Evolutionary conservation across 2,113 vertebrate species (phyloP).

Genomic region (Oenanthe oenanthe): DNA sequence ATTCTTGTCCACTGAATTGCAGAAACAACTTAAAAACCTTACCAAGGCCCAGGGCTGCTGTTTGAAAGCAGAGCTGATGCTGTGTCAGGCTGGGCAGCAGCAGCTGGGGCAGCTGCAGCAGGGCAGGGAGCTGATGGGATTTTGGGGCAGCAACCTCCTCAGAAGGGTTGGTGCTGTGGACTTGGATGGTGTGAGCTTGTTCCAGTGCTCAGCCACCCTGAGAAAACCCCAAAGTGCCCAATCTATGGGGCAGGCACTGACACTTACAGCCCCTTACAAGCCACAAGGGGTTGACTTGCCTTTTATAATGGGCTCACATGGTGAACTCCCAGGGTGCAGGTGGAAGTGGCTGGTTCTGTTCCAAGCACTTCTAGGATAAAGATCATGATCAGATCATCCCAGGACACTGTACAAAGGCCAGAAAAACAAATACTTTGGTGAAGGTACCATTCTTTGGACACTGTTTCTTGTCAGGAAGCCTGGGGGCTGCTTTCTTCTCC

Average conservation of each 20-base stretch:
- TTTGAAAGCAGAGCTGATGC: not conserved
- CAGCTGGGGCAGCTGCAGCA: not conserved
- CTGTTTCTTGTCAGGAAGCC: not conserved
- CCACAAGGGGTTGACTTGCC: no score
- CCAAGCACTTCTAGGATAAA: not conserved
- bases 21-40: not conserved
- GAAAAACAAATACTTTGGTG: not conserved
- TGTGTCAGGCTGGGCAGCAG: not conserved
- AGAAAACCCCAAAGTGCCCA: not conserved
- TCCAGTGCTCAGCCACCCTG: not conserved
- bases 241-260: not conserved
- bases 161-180: not conserved
- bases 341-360: not conserved
- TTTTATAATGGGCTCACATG: not conserved
- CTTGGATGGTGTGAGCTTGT: not conserved
- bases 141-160: not conserved
- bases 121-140: not conserved
- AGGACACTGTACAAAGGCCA: not conserved
- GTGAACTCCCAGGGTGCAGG: not conserved
- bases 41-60: rapidly evolving
- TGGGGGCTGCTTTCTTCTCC: not conserved
- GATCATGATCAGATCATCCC: not conserved
- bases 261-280: not conserved
- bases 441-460: not conserved
- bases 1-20: not conserved